These are phyloP conservation scores for Thaumatotibia leucotreta DNA, from an alignment of 1,140 invertebrate species.

Conservation along the genomic window DNA sequence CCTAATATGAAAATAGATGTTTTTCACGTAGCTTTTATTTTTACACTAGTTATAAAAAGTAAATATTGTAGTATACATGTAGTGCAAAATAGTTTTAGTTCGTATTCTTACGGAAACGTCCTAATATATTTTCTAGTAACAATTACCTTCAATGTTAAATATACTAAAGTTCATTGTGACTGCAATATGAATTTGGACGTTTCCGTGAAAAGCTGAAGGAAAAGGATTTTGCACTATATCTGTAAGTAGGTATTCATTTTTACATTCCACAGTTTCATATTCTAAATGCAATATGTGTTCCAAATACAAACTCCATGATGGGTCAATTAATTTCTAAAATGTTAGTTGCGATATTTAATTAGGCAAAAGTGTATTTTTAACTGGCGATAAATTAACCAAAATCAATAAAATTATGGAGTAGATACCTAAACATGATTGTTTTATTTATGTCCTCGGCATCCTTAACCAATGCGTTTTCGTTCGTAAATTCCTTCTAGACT, in stretches of 20 bases:
- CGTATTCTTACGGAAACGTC: too few relatives aligned
- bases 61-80: too few relatives aligned
- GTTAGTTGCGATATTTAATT: not conserved
- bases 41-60: too few relatives aligned
- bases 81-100: too few relatives aligned
- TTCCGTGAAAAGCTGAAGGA: not conserved
- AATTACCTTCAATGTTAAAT: too few relatives aligned
- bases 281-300: not conserved
- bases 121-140: too few relatives aligned
- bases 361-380: not conserved
- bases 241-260: not conserved
- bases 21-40: too few relatives aligned
- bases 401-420: not conserved
- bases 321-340: slow-evolving; percentile 2
- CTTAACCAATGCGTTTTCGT: too few relatives aligned
- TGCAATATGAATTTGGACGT: too few relatives aligned
- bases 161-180: too few relatives aligned
- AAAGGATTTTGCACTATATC: not conserved
- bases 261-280: not conserved
- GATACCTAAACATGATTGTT: not conserved
- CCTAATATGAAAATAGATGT: too few relatives aligned
- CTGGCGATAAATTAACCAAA: not conserved
- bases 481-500: too few relatives aligned
- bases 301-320: not conserved
- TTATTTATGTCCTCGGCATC: not conserved